These are phyloP conservation scores for Picathartes gymnocephalus DNA, from an alignment of 2,113 vertebrate genomes.

Conservation along the genomic window DNA sequence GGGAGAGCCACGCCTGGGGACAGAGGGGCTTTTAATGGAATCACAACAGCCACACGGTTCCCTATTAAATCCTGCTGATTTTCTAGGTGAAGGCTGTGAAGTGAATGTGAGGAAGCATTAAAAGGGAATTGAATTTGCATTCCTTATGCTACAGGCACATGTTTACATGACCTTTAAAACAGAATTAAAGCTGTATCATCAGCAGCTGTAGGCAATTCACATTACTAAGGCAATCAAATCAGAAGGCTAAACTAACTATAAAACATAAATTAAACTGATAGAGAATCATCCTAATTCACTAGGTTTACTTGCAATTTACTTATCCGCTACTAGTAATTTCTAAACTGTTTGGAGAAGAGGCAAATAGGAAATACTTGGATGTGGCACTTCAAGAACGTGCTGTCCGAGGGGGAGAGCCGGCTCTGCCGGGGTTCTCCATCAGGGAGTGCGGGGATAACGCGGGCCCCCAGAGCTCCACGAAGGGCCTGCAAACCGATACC, in stretches of 20 bases:
- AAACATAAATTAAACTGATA: conserved; percentile 80
- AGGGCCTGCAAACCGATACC: neutral
- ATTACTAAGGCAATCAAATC: conserved; percentile 81
- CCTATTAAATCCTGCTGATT: conserved; percentile 67
- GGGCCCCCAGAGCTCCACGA: neutral
- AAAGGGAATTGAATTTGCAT: conserved; percentile 79
- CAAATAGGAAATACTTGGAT: neutral
- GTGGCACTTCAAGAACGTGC: neutral
- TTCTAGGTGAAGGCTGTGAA: conserved; percentile 70
- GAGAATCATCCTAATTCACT: conserved; percentile 73
- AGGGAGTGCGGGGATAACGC: neutral
- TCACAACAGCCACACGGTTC: conserved; percentile 34
- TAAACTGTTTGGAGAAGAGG: conserved; percentile 28
- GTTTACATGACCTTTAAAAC: conserved; percentile 86
- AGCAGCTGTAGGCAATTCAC: conserved; percentile 81
- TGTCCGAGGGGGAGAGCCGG: neutral
- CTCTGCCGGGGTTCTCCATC: neutral
- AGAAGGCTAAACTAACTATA: conserved; percentile 82
- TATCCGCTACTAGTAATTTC: conserved; percentile 66
- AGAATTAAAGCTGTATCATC: conserved; percentile 82
- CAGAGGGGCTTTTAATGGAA: conserved; percentile 44
- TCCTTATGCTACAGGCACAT: conserved; percentile 77
- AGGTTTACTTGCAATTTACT: conserved; percentile 74
- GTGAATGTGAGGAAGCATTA: conserved; percentile 72
- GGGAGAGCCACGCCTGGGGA: conserved; percentile 31